Base-by-base conservation (phyloP, 1,140 invertebrate species). In the Zaprionus vittiger region DNA sequence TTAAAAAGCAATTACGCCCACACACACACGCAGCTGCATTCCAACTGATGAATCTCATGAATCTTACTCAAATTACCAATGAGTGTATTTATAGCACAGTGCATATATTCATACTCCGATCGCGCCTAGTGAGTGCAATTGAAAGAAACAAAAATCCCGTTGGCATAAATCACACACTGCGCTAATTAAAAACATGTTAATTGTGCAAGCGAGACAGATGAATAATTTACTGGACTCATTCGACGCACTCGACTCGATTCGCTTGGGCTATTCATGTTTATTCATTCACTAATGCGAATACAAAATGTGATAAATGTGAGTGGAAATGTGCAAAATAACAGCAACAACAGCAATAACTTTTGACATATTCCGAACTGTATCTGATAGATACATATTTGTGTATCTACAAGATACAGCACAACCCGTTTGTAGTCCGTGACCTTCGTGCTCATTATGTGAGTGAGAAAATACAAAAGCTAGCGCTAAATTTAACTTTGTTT, bases 141-240 rank as follows among this genome's bases (percentile, higher is more conserved):
- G 64, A 52, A 79, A 57, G 20, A 12, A 52, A 52, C 9, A 12
- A 22, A 49, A 81, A 74, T 67, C n/a, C 41, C 41, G 68, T 59
- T 75, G 77, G 73, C 77, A 86, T 86, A 83, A 86, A 86, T 86
- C 84, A 86, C 78, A 83, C 73, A 41, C 65, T 72, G 68, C 61
- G 68, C 70, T 80, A 89, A 83, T 89, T 86, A 89, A 86, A 78
- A 83, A 77, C 80, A 86, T 83, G 80, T 87, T 86, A 74, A 87
- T 80, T 77, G 73, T 81, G 68, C 41, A 47, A 47, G 41, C 41
- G 64, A 22, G 49, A 68, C 56, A 68, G 60, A 22, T 57, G 66
- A 47, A 73, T 73, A 70, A 74, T 83, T 77, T 83, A 80, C 67
- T 81, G 71, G 62, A 68, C 28, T 62, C 34, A 9, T 34, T 11